Base-by-base conservation (phyloP, 2,797 vertebrate genomes). In the Thripadectes ignobilis region DNA sequence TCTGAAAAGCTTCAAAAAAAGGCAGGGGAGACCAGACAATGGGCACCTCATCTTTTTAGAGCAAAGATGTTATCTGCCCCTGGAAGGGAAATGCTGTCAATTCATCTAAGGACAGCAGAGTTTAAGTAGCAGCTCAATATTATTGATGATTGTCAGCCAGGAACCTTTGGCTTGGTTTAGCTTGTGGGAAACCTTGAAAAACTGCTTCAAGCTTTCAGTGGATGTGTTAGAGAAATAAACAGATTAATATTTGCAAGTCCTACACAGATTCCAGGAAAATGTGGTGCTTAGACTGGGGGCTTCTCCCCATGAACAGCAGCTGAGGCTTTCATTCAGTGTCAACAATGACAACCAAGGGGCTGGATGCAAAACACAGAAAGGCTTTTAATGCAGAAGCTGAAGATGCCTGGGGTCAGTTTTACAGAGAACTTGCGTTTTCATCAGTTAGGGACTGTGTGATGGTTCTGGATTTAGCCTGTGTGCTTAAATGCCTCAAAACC, bases 181-280 rank as follows among this genome's bases (percentile, higher is more conserved):
- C 49, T 72, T 85, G 78, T 66, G 54, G 74, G 57, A 89, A 72
- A 80, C 39, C 38, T 84, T 72, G 36, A 90, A 86, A 94, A 85
- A 38, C n/a, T 55, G 49, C 68, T 72, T 48, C 2, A 22, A 89
- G 72, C 63, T 73, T 76, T 59, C 85, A 75, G 51, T 63, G 79
- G 87, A 51, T 61, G 58, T 32, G 23, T 75, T 71, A 87, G 57
- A 80, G 62, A 95, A 96, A 92, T 78, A 93, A 79, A 92, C 58
- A 94, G 58, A 91, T 57, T 73, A 78, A 83, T 54, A 89, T 79
- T 61, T 79, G 51, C 67, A 57, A 80, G 86, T 91, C 89, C 63
- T 92, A 85, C 48, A 27, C 68, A 95, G 88, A 97, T 97, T 98
- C 97, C 96, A 97, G 96, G 95, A 97, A 95, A 86, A 77, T 29